A percentile compares a stretch with the other conserved stretches of the same genome.
Conservation (phyloP, 2,797 vertebrate genomes). For the Periparus ater region DNA sequence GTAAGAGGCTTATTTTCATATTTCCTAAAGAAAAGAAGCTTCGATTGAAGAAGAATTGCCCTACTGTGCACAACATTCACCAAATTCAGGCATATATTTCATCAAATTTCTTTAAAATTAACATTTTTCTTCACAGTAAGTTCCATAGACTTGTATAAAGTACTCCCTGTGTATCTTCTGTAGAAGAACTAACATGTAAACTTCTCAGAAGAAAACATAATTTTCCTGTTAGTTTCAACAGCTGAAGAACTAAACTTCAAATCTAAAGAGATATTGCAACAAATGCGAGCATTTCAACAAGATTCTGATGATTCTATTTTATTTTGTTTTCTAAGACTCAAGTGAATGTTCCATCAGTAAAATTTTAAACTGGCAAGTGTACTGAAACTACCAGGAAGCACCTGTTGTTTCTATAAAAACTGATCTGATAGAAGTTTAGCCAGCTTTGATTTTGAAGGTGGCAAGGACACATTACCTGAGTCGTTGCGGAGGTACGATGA, state of each 20-base stretch:
- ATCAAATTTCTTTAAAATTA: background rate
- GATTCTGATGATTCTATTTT: background rate
- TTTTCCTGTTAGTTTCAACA: background rate
- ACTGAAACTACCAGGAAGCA: background rate
- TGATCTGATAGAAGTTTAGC: background rate
- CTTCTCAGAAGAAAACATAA: background rate
- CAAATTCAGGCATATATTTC: background rate
- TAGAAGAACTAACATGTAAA: background rate
- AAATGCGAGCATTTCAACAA: background rate
- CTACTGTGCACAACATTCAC: background rate
- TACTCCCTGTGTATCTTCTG: background rate
- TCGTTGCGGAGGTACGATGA: slow-evolving; percentile 97
- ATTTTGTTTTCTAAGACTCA: background rate
- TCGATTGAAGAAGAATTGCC: background rate
- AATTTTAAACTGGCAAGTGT: background rate
- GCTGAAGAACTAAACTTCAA: background rate
- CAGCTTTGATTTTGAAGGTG: background rate
- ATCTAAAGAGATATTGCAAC: background rate
- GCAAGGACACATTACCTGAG: slow-evolving; percentile 81
- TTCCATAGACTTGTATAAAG: background rate
- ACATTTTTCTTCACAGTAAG: background rate
- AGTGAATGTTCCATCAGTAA: background rate
- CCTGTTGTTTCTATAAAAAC: background rate
- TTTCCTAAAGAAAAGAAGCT: background rate
- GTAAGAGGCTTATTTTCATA: background rate